phyloP scores from a whole-genome alignment of 2,888 invertebrate species.

The Perdita meconis region DNA sequence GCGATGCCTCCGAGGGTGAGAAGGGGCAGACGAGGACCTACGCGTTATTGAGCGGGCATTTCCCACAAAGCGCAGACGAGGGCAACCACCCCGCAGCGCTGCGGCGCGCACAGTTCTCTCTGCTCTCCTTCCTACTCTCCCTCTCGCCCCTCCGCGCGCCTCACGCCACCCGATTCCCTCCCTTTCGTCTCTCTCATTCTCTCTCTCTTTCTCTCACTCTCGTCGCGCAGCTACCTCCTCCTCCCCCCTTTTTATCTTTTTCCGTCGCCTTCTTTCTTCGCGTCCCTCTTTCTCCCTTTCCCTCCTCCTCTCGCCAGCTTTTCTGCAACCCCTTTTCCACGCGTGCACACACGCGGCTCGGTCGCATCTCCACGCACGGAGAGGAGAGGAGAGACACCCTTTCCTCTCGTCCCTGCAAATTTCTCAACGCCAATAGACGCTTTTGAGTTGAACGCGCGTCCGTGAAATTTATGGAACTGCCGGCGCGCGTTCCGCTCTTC shows the following conservation, averaged over 20 bases:
- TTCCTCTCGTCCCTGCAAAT: slow-evolving; percentile 40
- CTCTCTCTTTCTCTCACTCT: slow-evolving; percentile 19
- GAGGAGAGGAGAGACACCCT: too few species aligned
- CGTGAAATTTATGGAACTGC: slow-evolving; percentile 28
- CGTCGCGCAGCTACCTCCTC: slow-evolving; percentile 12
- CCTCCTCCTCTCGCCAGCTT: slow-evolving; percentile 25
- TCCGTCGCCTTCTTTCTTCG: slow-evolving; percentile 28
- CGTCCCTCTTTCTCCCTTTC: slow-evolving; percentile 30
- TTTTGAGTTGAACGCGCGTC: slow-evolving; percentile 25
- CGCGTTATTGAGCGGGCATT: slow-evolving; percentile 84
- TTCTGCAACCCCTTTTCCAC: slow-evolving; percentile 36
- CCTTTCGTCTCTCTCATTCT: background rate
- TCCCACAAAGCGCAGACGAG: slow-evolving; percentile 84
- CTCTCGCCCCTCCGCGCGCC: slow-evolving; percentile 34
- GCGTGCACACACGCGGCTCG: background rate
- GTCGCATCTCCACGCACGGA: background rate
- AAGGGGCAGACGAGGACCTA: slow-evolving; percentile 75
- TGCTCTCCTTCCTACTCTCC: slow-evolving; percentile 58
- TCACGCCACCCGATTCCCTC: background rate
- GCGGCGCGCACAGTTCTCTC: slow-evolving; percentile 73
- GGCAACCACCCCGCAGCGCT: slow-evolving; percentile 83
- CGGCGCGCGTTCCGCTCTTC: background rate
- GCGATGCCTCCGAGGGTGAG: slow-evolving; percentile 67
- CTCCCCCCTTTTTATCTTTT: slow-evolving; percentile 52
- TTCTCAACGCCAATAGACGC: slow-evolving; percentile 32